Evolutionary conservation across 2,888 invertebrate genomes (phyloP).

Genomic region (Orthonevra nobilis): DNA sequence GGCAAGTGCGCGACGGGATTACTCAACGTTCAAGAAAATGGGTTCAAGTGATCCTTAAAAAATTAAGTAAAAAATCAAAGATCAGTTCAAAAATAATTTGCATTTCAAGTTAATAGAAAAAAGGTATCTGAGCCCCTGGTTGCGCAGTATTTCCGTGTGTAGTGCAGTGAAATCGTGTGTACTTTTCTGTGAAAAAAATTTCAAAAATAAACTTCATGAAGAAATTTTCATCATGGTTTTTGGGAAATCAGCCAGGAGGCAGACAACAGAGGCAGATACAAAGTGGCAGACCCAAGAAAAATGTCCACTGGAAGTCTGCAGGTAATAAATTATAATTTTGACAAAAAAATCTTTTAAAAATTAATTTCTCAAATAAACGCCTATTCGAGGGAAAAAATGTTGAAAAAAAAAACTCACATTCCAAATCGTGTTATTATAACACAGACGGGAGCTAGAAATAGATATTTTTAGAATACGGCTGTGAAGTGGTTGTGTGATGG

Average conservation of each 20-base stretch:
- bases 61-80: constrained; percentile 56
- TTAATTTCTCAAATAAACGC: constrained; percentile 36
- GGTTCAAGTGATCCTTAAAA: constrained; percentile 72
- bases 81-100: constrained; percentile 3
- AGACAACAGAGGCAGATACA: constrained; percentile 81
- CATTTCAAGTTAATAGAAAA: constrained; percentile 43
- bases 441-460: constrained; percentile 69
- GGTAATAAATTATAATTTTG: constrained; percentile 81
- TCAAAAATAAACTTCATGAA: constrained; percentile 45
- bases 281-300: constrained; percentile 85
- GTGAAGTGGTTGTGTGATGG: constrained; percentile 68
- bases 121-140: constrained; percentile 54
- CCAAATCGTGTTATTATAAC: constrained; percentile 69
- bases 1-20: constrained; percentile 74
- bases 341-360: constrained; percentile 1
- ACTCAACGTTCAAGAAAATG: constrained; percentile 77
- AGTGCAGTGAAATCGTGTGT: constrained; percentile 47
- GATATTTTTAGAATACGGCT: constrained; percentile 72
- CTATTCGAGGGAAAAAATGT: constrained; percentile 27
- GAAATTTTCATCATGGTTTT: constrained; percentile 74
- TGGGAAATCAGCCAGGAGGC: constrained; percentile 85
- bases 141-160: constrained; percentile 65
- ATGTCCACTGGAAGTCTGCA: constrained; percentile 92
- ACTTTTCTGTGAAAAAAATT: constrained; percentile 23
- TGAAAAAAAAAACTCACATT: constrained; percentile 44